Conservation (phyloP, 2,888 invertebrate species). For the Drosophila neotestacea region DNA sequence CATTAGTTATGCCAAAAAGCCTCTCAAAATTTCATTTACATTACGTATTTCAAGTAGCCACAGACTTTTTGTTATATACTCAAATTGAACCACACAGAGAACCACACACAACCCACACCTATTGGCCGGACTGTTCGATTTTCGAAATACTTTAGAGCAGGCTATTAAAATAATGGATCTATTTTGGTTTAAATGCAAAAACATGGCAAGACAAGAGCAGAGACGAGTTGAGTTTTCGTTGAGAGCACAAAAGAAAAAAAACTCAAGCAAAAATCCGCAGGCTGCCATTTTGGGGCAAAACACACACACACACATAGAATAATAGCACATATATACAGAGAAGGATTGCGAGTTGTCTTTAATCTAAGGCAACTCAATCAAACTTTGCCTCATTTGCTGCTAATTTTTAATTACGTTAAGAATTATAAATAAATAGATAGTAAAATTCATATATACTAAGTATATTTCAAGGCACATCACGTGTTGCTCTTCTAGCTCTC, state of each 20-base stretch:
- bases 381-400: conserved; percentile 6
- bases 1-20: conserved; percentile 60
- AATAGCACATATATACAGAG: background rate
- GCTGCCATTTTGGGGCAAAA: conserved; percentile 61
- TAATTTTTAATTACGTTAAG: conserved; percentile 1
- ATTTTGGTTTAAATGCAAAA: conserved; percentile 63
- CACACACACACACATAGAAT: conserved; percentile 6
- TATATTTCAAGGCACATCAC: conserved; percentile 56
- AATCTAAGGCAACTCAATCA: conserved; percentile 3
- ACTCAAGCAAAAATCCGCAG: conserved; percentile 44
- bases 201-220: conserved; percentile 1
- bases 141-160: conserved; percentile 74
- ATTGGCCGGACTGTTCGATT: conserved; percentile 53
- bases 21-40: conserved; percentile 51
- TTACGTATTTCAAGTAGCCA: conserved; percentile 36
- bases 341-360: background rate
- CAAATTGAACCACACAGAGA: conserved; percentile 2
- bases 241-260: conserved; percentile 14
- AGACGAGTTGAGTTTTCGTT: too few relatives aligned
- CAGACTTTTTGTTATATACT: conserved; percentile 12
- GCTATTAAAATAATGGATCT: conserved; percentile 78
- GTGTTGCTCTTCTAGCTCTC: conserved; percentile 39
- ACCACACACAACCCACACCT: background rate
- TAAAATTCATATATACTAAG: conserved; percentile 54
- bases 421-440: background rate